A percentile compares a stretch with the other conserved stretches of the same genome.
Evolutionary conservation across 64 coral and sea anemone species (phyloP).

Genomic region (Stylophora pistillata): DNA sequence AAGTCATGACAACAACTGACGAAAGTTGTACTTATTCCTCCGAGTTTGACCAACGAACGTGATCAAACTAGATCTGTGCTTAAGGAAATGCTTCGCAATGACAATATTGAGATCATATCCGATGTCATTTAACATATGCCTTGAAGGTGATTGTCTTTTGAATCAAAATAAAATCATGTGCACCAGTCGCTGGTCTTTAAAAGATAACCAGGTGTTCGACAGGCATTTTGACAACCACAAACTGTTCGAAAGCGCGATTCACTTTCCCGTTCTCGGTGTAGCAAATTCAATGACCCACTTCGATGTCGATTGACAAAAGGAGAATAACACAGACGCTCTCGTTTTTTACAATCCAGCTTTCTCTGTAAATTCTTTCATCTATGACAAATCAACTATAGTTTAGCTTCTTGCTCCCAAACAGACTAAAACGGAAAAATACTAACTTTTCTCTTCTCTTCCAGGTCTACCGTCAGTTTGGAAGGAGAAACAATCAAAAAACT

Average conservation of each 20-base stretch:
- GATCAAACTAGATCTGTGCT: neutral
- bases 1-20: neutral
- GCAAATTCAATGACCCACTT: neutral
- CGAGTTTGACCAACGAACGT: neutral
- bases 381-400: no score
- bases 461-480: no score
- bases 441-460: no score
- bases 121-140: conserved; percentile 32
- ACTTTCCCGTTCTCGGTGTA: neutral
- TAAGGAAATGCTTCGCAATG: neutral
- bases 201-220: neutral
- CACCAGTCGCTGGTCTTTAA: neutral
- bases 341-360: no score
- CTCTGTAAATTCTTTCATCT: no score
- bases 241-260: neutral
- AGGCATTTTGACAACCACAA: neutral
- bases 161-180: neutral
- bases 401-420: no score
- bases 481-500: no score
- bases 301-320: neutral
- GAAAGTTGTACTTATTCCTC: neutral
- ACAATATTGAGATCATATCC: neutral
- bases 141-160: neutral
- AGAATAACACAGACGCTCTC: no score
- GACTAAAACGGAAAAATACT: no score